Percentiles rank a stretch among this genome's conserved stretches.
phyloP scores from a whole-genome alignment of 2,888 invertebrate genomes.

The Andrena marginata region DNA sequence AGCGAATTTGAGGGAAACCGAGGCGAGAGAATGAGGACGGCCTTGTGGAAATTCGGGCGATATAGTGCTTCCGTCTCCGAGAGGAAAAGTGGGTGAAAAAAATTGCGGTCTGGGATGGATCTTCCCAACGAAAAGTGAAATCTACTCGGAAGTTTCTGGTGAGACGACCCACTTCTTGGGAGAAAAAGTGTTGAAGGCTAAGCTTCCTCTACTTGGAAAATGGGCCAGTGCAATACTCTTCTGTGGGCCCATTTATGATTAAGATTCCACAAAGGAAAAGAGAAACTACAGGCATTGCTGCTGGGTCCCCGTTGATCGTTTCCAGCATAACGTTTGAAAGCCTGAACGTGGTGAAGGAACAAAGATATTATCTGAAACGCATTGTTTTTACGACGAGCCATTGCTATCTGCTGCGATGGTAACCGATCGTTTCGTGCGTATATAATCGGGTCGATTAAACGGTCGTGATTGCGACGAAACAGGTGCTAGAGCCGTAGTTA shows the following conservation, averaged over 20 bases:
- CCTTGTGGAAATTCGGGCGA: conserved; percentile 68
- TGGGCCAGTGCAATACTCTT: not conserved
- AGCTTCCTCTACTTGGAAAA: not conserved
- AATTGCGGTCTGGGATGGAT: conserved; percentile 27
- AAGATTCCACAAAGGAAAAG: not conserved
- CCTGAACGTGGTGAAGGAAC: not conserved
- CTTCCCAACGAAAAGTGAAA: conserved; percentile 68
- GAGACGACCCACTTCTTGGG: conserved; percentile 20
- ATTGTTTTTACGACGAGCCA: conserved; percentile 25
- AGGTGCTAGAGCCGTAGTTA: conserved; percentile 59
- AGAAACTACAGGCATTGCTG: not conserved
- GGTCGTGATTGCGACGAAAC: conserved; percentile 49
- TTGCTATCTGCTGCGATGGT: conserved; percentile 29
- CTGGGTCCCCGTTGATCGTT: not conserved
- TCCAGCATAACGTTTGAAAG: not conserved
- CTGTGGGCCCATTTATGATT: not conserved
- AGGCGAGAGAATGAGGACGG: conserved; percentile 37
- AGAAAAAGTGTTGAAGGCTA: not conserved
- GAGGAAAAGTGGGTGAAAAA: conserved; percentile 50
- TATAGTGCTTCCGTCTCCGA: conserved; percentile 57
- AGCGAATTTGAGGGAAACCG: conserved; percentile 29
- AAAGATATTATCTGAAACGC: conserved; percentile 7
- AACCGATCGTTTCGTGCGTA: conserved; percentile 45
- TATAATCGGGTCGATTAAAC: conserved; percentile 56
- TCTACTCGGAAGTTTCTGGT: conserved; percentile 6